Evolutionary conservation across 2,888 invertebrate species (phyloP), one percentile per base, ranked within the genome.

Genomic region (Drosophila pegasa): DNA sequence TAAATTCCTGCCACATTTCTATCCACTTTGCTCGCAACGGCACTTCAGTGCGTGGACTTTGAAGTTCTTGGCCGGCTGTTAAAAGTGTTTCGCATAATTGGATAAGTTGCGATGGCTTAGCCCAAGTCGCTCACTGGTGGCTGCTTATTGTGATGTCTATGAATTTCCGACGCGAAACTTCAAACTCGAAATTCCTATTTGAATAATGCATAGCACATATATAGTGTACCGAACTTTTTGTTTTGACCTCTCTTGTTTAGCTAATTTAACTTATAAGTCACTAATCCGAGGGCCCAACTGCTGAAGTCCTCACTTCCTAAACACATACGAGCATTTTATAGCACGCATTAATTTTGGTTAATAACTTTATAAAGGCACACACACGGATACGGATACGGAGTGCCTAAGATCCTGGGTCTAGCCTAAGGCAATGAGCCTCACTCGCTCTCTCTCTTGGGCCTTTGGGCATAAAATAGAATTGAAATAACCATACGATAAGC

Each of bases 401-500:
- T 3, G 69, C 51, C 75, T 61, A 69, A 78, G 78, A 61, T 70
- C 71, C 54, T 40, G 41, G 60, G 33, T 60, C 54, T 67, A 67
- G 31, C 48, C 27, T 63, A 73, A 70, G 62, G 59, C 66, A 57
- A 62, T 60, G 35, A 47, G 45, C 40, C 38, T 35, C n/a, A n/a
- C n/a, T n/a, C n/a, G n/a, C n/a, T n/a, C n/a, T n/a, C n/a, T n/a
- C n/a, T n/a, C 20, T 22, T 40, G 37, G 25, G 58, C 62, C 50
- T 82, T 66, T 74, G 57, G 71, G 71, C 77, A 89, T 88, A 89
- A 85, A 85, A 89, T 88, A 85, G 89, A 85, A 87, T 88, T 82
- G 88, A 82, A 85, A 88, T 85, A 85, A 85, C 80, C 89, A 85
- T 86, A 85, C 85, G 89, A 85, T 85, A 85, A 85, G 88, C 85